These are phyloP conservation scores for Siderastrea radians DNA, from an alignment of 92 coral and sea anemone genomes.

Conservation along the genomic window DNA sequence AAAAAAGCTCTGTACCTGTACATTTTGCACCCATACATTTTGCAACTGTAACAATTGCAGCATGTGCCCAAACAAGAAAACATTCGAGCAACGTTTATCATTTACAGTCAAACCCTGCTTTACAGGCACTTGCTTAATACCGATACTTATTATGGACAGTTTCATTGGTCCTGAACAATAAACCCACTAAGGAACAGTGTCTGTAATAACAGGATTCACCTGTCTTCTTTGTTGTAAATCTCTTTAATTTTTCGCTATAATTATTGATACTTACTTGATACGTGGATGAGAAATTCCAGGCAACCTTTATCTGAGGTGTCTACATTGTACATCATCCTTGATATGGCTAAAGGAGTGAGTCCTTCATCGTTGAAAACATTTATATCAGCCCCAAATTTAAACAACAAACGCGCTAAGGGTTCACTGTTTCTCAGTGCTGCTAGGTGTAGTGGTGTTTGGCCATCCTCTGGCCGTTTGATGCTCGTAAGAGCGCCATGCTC, in stretches of 20 bases:
- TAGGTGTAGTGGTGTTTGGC: conserved; percentile 87
- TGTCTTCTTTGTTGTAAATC: no score
- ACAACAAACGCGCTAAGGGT: conserved; percentile 77
- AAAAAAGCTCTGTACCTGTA: no score
- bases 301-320: conserved; percentile 78
- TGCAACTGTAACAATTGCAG: no score
- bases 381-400: conserved; percentile 91
- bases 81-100: no score
- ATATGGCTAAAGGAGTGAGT: conserved; percentile 83
- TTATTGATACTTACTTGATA: conserved; percentile 79
- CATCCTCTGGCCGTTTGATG: conserved; percentile 84
- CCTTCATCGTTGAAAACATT: conserved; percentile 89
- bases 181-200: no score
- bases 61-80: no score
- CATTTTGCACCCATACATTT: no score
- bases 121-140: no score
- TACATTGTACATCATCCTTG: conserved; percentile 85
- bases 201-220: no score
- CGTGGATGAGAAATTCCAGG: conserved; percentile 72
- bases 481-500: conserved; percentile 88
- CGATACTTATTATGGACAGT: no score
- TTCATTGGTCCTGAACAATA: no score
- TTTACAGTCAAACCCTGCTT: no score
- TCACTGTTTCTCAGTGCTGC: conserved; percentile 89
- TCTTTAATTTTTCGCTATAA: not conserved